phyloP scores from a whole-genome alignment of 1,140 invertebrate genomes.

The Laodelphax striatellus region DNA sequence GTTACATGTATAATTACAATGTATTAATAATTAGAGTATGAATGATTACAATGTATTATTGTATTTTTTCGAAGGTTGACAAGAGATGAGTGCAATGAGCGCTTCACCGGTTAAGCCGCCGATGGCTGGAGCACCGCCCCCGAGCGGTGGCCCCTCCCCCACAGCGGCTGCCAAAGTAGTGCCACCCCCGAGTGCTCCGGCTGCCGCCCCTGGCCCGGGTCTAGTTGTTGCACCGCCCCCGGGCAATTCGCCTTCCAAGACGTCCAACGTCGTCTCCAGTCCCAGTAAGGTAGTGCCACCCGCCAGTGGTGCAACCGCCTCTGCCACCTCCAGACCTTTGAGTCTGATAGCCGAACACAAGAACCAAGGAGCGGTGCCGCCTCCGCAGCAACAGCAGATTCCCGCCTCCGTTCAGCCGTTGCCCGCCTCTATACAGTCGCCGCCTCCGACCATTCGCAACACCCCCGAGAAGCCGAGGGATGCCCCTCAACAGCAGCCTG shows the following conservation, averaged over 20 bases:
- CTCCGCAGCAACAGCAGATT: neutral
- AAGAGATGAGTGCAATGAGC: constrained; percentile 24
- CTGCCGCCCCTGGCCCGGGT: constrained; percentile 5
- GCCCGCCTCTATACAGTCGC: neutral
- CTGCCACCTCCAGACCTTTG: constrained; percentile 12
- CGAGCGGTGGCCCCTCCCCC: neutral
- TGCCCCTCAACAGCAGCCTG: neutral
- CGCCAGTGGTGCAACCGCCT: constrained; percentile 4
- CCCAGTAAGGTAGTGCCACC: neutral
- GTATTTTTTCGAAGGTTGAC: too few species aligned
- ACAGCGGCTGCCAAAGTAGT: neutral
- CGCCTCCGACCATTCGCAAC: constrained; percentile 10
- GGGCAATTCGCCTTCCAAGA: neutral
- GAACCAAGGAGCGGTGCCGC: too few species aligned
- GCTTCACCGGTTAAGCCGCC: constrained; percentile 18
- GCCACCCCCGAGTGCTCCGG: neutral
- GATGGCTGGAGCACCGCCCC: constrained; percentile 1
- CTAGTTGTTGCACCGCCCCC: neutral
- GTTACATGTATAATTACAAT: too few species aligned
- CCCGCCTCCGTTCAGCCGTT: neutral
- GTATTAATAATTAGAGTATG: too few species aligned
- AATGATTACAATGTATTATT: too few species aligned
- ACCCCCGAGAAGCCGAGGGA: constrained; percentile 17
- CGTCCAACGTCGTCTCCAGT: neutral
- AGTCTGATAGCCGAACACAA: constrained; percentile 21